These are phyloP conservation scores for Falco novaeseelandiae DNA, from an alignment of 2,797 vertebrate species.

Conservation along the genomic window DNA sequence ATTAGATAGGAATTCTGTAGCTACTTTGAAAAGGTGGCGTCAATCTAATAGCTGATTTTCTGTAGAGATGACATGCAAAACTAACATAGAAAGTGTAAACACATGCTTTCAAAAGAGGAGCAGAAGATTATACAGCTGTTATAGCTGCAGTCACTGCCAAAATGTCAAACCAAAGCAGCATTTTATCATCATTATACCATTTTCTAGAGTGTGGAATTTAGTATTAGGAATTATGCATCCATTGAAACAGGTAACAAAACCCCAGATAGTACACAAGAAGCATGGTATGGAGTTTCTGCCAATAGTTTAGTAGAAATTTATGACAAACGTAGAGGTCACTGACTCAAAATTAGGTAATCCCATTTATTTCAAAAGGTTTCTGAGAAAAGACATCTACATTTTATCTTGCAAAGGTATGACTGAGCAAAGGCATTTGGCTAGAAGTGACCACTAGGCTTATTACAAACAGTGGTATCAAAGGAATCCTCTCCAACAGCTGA, in stretches of 20 bases:
- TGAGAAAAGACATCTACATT: background rate
- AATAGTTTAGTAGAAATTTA: background rate
- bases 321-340: background rate
- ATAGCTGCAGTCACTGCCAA: background rate
- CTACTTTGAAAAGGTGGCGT: background rate
- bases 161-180: background rate
- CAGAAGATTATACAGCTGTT: background rate
- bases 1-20: background rate
- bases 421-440: background rate
- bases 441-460: background rate
- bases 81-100: background rate
- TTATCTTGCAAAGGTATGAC: background rate
- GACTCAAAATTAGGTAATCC: background rate
- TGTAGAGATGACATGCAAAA: background rate
- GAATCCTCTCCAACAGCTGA: background rate
- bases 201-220: background rate
- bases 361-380: background rate
- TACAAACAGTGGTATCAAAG: background rate
- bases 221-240: background rate
- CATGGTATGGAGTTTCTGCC: background rate
- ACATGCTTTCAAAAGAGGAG: background rate
- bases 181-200: background rate
- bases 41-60: background rate
- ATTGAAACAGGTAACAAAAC: background rate
- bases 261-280: background rate